Conservation (phyloP, 2,888 invertebrate genomes). For the Stomorhina lunata region DNA sequence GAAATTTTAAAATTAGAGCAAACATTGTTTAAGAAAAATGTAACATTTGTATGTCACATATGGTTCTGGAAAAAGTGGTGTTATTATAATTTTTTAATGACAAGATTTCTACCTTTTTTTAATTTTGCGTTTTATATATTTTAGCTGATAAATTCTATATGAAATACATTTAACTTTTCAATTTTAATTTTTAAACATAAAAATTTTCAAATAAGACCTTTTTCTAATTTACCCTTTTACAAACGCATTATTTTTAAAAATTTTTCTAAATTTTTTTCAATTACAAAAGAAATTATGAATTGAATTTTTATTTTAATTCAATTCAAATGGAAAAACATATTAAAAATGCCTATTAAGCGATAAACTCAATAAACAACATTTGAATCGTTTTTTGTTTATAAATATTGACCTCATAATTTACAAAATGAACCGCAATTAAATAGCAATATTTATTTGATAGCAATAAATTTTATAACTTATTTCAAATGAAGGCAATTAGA, state of each 20-base stretch:
- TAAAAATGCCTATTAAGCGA: constrained; percentile 40
- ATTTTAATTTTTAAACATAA: too few relatives aligned
- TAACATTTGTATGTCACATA: background rate
- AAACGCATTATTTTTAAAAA: constrained; percentile 37
- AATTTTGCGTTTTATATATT: too few relatives aligned
- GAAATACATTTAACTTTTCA: too few relatives aligned
- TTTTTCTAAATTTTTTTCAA: constrained; percentile 10
- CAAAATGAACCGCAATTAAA: background rate
- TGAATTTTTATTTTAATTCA: constrained; percentile 39
- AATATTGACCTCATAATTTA: constrained; percentile 31
- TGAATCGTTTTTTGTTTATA: constrained; percentile 8
- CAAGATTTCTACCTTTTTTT: too few relatives aligned
- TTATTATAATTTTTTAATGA: too few relatives aligned
- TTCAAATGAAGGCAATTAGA: too few relatives aligned
- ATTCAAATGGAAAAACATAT: constrained; percentile 13
- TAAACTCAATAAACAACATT: constrained; percentile 49
- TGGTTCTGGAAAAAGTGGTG: too few relatives aligned
- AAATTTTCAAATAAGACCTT: too few relatives aligned
- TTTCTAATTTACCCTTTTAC: too few relatives aligned
- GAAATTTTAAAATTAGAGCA: constrained; percentile 11
- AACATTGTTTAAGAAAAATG: constrained; percentile 12
- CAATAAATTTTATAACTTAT: background rate
- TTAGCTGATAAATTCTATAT: too few relatives aligned
- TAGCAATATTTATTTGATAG: constrained; percentile 16
- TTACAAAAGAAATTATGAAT: constrained; percentile 40